Evolutionary conservation across 2,888 invertebrate genomes (phyloP).

Genomic region (Adineta ricciae): DNA sequence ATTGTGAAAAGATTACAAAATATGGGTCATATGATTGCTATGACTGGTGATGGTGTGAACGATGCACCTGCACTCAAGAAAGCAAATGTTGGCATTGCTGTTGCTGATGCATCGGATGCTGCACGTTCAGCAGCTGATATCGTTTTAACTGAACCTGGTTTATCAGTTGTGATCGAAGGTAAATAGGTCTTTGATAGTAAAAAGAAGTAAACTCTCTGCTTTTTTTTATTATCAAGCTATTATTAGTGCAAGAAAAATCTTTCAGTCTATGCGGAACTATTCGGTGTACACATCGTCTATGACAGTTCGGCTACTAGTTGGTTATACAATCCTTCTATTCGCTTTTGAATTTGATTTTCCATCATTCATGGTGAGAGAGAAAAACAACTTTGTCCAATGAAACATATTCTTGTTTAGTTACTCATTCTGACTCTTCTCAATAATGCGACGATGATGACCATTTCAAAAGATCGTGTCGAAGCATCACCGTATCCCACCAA

Average conservation of each 20-base stretch:
- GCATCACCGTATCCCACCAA: background rate
- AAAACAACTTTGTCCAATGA: no score
- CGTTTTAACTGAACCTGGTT: background rate
- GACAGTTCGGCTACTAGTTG: background rate
- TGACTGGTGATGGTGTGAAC: conserved; percentile 99
- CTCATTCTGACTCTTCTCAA: background rate
- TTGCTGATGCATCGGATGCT: conserved; percentile 92
- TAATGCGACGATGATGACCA: background rate
- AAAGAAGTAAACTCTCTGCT: no score
- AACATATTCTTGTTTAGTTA: no score
- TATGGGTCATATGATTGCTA: conserved; percentile 94
- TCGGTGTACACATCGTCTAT: background rate
- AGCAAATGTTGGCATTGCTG: conserved; percentile 70
- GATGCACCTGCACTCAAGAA: conserved; percentile 99
- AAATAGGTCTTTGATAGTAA: background rate
- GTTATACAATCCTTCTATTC: background rate
- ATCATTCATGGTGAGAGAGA: background rate
- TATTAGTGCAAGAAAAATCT: background rate
- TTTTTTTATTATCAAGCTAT: background rate
- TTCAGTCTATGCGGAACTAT: background rate
- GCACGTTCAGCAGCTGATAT: background rate
- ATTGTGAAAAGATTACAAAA: conserved; percentile 94
- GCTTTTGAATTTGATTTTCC: background rate
- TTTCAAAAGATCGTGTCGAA: background rate
- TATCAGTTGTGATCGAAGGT: background rate